Percentiles rank a stretch among this genome's conserved stretches.
phyloP scores from a whole-genome alignment of 2,888 invertebrate genomes.

The Temnothorax rugatulus region DNA sequence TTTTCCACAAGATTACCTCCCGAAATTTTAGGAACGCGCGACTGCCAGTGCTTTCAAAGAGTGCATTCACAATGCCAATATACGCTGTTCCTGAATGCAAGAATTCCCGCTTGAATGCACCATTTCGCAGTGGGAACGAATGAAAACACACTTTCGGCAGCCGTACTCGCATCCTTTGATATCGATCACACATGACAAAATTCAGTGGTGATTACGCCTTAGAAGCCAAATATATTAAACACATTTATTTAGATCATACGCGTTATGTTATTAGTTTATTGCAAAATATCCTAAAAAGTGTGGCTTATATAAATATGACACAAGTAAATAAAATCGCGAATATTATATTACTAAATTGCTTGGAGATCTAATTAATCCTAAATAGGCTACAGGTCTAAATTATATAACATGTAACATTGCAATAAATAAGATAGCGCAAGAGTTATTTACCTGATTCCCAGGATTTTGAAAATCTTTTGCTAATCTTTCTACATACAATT shows the following conservation, averaged over 20 bases:
- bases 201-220: background rate
- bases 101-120: slow-evolving; percentile 66
- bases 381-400: background rate
- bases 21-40: slow-evolving; percentile 60
- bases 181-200: slow-evolving; percentile 52
- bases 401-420: background rate
- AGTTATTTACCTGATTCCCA: background rate
- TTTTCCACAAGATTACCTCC: slow-evolving; percentile 53
- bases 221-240: background rate
- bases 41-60: slow-evolving; percentile 65
- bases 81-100: slow-evolving; percentile 54
- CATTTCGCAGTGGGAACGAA: slow-evolving; percentile 54
- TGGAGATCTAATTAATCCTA: background rate
- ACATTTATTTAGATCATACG: background rate
- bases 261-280: background rate
- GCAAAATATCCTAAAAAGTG: background rate
- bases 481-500: background rate
- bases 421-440: background rate
- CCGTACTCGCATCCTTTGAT: slow-evolving; percentile 36
- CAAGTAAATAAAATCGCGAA: background rate
- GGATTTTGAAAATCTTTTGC: background rate
- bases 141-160: slow-evolving; percentile 48
- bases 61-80: slow-evolving; percentile 58
- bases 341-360: background rate
- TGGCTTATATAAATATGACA: background rate